Conservation (phyloP, 2,797 vertebrate genomes). For the Rhodeus uyekii region DNA sequence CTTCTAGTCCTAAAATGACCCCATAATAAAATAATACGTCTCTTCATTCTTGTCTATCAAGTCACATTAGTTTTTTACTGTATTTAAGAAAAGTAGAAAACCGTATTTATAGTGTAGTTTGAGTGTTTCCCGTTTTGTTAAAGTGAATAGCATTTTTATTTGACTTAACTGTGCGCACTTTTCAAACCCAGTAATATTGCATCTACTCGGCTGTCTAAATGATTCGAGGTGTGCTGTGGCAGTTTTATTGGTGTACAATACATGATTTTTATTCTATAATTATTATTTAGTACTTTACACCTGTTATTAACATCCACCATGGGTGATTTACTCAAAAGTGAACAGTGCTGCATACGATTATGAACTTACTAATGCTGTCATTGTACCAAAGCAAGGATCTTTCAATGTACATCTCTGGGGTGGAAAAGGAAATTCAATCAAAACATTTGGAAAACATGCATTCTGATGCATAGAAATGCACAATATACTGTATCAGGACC, state of each 20-base stretch:
- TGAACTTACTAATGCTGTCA: background rate
- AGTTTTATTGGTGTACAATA: background rate
- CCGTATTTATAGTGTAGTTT: background rate
- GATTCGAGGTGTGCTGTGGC: slow-evolving; percentile 28
- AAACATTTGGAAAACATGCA: background rate
- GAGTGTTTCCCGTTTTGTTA: background rate
- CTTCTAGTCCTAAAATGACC: no score
- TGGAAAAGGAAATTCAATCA: background rate
- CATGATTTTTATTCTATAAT: no score
- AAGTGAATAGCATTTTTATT: background rate
- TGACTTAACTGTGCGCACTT: background rate
- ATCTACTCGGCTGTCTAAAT: slow-evolving; percentile 47
- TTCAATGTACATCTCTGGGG: background rate
- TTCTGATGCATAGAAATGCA: no score
- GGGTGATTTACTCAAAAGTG: background rate
- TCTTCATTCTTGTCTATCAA: background rate
- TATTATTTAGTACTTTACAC: background rate
- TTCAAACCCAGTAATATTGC: background rate
- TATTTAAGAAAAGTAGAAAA: background rate
- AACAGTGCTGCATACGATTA: background rate
- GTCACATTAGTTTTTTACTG: background rate
- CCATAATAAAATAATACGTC: no score
- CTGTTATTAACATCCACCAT: background rate
- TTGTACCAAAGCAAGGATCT: background rate
- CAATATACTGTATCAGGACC: background rate